A percentile compares a stretch with the other conserved stretches of the same genome.
Evolutionary conservation across 2,888 invertebrate species (phyloP).

Genomic region (Eustalomyia histrio): DNA sequence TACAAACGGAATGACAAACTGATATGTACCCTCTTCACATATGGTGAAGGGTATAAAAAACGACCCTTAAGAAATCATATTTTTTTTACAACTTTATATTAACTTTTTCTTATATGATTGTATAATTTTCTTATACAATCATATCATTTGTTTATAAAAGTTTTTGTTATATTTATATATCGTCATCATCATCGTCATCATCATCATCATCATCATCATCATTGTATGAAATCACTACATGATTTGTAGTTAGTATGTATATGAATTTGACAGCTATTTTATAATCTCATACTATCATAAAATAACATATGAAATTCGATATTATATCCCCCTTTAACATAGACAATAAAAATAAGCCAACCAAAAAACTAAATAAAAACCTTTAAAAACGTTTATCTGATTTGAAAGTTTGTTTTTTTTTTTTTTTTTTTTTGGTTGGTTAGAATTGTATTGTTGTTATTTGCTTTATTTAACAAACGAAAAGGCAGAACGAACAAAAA

Average conservation of each 20-base stretch:
- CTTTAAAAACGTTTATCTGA: constrained; percentile 27
- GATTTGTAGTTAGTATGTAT: background rate
- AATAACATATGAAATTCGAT: constrained; percentile 24
- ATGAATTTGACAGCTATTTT: constrained; percentile 41
- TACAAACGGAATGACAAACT: too few species aligned
- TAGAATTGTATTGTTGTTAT: constrained; percentile 14
- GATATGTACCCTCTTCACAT: too few species aligned
- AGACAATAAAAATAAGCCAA: background rate
- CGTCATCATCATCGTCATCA: background rate
- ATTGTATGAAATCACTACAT: background rate
- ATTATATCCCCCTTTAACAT: constrained; percentile 1
- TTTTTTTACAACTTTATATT: too few species aligned
- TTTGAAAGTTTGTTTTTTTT: constrained; percentile 16
- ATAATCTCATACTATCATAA: background rate
- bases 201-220: background rate
- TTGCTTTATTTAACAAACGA: background rate
- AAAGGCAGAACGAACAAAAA: background rate
- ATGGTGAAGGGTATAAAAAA: too few species aligned
- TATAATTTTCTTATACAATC: background rate
- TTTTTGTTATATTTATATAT: background rate
- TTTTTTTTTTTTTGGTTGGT: background rate
- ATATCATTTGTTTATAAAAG: background rate
- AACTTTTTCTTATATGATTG: too few species aligned
- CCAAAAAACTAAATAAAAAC: constrained; percentile 10
- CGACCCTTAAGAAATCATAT: too few species aligned